Conservation (phyloP, 2,797 vertebrate species). For the Gymnoscopelus microlampas region DNA sequence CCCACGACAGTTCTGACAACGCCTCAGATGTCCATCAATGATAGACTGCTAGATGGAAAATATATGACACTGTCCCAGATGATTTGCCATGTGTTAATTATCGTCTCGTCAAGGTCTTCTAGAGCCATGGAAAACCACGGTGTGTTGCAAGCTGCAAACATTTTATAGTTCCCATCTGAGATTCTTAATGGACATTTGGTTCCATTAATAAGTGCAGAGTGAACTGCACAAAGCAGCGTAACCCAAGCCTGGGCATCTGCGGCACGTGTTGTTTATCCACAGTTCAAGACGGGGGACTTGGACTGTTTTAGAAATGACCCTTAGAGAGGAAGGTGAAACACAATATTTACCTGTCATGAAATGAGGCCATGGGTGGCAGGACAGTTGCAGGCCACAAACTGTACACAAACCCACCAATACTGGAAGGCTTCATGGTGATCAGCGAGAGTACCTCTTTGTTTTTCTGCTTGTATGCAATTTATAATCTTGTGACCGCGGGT, state of each 20-base stretch:
- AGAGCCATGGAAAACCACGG: slow-evolving; percentile 36
- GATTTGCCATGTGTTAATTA: slow-evolving; percentile 17
- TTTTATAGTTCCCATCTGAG: slow-evolving; percentile 46
- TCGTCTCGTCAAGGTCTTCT: slow-evolving; percentile 7
- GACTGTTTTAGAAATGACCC: slow-evolving; percentile 53
- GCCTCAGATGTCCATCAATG: slow-evolving; percentile 34
- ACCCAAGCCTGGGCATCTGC: slow-evolving; percentile 28
- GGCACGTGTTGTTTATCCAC: slow-evolving; percentile 37
- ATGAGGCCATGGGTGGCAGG: not conserved
- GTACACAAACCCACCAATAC: slow-evolving; percentile 5
- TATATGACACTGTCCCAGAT: not conserved
- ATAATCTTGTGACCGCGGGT: no score
- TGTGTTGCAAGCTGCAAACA: slow-evolving; percentile 27
- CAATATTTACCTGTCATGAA: slow-evolving; percentile 49
- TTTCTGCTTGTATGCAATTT: not conserved
- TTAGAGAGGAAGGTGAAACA: slow-evolving; percentile 37
- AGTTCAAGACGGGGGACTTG: not conserved
- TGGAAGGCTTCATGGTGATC: not conserved
- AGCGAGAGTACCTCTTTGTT: not conserved
- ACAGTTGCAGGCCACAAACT: slow-evolving; percentile 44
- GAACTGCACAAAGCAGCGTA: slow-evolving; percentile 28
- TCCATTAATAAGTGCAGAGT: slow-evolving; percentile 22
- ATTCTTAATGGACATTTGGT: slow-evolving; percentile 14
- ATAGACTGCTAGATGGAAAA: slow-evolving; percentile 36
- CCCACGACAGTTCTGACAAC: slow-evolving; percentile 31